Evolutionary conservation across 2,797 vertebrate species (phyloP).

Genomic region (Myotis planiceps): DNA sequence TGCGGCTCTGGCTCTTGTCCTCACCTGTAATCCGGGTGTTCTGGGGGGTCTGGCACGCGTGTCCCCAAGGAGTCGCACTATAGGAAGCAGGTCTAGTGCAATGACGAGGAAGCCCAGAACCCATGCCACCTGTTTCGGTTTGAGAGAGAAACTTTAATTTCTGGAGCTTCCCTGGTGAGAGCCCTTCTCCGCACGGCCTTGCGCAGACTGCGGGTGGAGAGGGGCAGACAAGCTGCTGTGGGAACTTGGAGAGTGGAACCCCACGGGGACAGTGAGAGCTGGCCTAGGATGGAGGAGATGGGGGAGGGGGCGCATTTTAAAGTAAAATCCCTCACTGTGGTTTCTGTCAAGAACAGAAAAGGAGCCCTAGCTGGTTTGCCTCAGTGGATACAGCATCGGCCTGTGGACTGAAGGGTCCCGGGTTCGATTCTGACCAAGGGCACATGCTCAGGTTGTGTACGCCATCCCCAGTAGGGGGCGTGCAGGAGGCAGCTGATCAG

Average conservation of each 20-base stretch:
- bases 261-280: neutral
- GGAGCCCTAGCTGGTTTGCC: neutral
- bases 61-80: neutral
- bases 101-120: neutral
- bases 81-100: neutral
- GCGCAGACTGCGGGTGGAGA: neutral
- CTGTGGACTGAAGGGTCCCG: too few relatives aligned
- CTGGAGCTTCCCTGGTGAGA: neutral
- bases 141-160: neutral
- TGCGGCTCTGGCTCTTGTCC: neutral
- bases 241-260: neutral
- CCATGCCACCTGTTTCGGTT: neutral
- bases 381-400: too few relatives aligned
- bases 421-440: too few relatives aligned
- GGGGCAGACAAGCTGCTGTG: fast-evolving
- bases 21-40: neutral
- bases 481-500: too few relatives aligned
- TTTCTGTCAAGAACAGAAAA: neutral
- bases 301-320: fast-evolving
- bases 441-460: too few relatives aligned
- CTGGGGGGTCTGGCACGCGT: neutral
- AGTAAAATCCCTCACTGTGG: neutral
- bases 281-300: fast-evolving
- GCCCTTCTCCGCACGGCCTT: neutral
- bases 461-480: too few relatives aligned